phyloP scores from a whole-genome alignment of 2,113 vertebrate genomes.

The Malurus elegans region DNA sequence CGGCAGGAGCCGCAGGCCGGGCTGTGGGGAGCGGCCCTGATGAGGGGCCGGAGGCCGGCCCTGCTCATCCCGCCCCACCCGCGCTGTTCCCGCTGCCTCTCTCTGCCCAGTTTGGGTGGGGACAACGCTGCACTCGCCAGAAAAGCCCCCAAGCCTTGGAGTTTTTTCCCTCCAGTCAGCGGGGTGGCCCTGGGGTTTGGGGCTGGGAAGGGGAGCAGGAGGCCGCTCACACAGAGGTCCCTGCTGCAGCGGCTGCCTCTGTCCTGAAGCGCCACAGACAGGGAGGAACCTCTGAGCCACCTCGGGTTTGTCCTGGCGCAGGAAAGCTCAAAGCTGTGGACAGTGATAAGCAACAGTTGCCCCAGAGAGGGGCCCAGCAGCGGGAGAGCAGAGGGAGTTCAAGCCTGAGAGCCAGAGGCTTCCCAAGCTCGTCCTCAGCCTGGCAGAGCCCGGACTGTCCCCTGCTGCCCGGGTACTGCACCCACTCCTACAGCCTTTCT shows the following conservation, averaged over 20 bases:
- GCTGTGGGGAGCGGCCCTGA: accelerated
- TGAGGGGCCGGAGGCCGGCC: neutral
- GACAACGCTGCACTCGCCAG: neutral
- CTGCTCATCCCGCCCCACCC: neutral
- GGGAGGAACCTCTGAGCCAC: neutral
- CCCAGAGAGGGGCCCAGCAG: neutral
- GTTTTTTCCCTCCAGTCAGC: neutral
- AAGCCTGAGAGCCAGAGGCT: neutral
- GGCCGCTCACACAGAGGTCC: neutral
- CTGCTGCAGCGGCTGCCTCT: neutral
- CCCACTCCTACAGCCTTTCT: neutral
- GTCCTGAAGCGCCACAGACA: neutral
- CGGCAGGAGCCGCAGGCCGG: neutral
- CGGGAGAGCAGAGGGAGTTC: accelerated
- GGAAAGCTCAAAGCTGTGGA: neutral
- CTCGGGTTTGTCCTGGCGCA: neutral
- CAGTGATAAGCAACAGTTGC: neutral
- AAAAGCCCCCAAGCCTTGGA: neutral
- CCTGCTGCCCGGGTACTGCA: too few species aligned
- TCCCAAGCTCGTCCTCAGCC: neutral
- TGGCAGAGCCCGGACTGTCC: neutral
- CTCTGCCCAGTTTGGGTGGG: accelerated
- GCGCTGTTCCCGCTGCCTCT: accelerated
- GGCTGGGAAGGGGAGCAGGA: neutral
- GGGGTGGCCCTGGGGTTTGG: accelerated